Evolutionary conservation across 2,113 vertebrate genomes (phyloP), one percentile per base, ranked within the genome.

Genomic region (Excalfactoria chinensis): DNA sequence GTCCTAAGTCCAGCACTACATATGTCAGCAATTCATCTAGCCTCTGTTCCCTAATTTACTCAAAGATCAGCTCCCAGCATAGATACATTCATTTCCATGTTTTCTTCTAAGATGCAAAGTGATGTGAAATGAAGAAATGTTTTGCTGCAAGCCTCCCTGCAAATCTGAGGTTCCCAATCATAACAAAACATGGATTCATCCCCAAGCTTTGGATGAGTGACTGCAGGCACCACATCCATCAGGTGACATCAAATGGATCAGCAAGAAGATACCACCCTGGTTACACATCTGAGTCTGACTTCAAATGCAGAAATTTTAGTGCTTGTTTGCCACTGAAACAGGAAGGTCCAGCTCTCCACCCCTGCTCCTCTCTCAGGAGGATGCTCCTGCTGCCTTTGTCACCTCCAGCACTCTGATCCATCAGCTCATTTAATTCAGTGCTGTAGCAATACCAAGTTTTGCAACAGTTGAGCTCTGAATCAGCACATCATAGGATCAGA

Each of bases 331-430:
- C 89, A 59, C 82, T 70, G 72, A 22, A 93, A 93, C 93, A 77
- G 92, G 89, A 88, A 88, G 64, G 72, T 91, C 92, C 95, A 88
- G 89, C 91, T 91, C 84, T 79, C n/a, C 81, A 79, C 64, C 71
- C 81, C 53, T 72, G 37, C 93, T 88, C 55, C 43, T 60, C 70
- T 51, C 48, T 62, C 81, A 64, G 23, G 56, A 56, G 0, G 7
- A 58, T 48, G 76, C 51, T 90, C 76, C 91, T 51, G 69, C 76
- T 69, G 62, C 62, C 66, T 49, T 35, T 11, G 72, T 83, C 88
- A 94, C 85, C 60, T 91, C 89, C 87, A 66, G 68, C 68, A 30
- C 88, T 79, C 75, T n/a, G 35, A 88, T 51, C 78, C 64, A 13
- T 1, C 10, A 83, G 60, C 46, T 88, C 35, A 71, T 51, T 88